Base-by-base conservation (phyloP, 2,888 invertebrate genomes). In the Silvanus unidentatus region DNA sequence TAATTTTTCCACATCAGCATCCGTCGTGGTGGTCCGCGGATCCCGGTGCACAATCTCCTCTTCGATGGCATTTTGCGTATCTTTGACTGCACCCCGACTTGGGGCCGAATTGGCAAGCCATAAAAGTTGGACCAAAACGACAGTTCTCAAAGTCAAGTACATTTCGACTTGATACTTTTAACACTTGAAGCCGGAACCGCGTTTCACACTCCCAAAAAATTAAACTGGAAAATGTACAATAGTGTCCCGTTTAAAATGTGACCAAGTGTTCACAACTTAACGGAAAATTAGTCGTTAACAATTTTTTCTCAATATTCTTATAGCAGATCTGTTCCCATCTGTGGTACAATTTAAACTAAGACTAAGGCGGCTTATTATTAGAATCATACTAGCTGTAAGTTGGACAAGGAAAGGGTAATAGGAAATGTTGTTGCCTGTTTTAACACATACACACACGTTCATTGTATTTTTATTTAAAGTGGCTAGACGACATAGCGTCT, bases 401-500 rank as follows among this genome's bases (percentile, higher is more conserved):
- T 40, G 42, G 44, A 49, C 44, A 41, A 44, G 49, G 47, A 49
- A 46, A 45, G 46, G 40, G 40, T 39, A 37, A 37, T 37, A 37
- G 37, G 37, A 37, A 37, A 37, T 37, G 37, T 37, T n/a, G n/a
- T 13, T 13, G 15, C 37, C 16, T 9, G n/a, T n/a, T 32, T 11
- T 12, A 32, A 32, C 32, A 32, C 32, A 32, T 12, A 32, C 12
- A n/a, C 12, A 32, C 32, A 32, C 32, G 32, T 32, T 32, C 32
- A 32, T 37, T 44, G 50, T 50, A 49, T 53, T 53, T 53, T 52
- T 50, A 47, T 50, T 52, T 47, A 37, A 54, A 51, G 44, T 45
- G 50, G 40, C 54, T 54, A 54, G 52, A 52, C 54, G 14, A 13
- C 5, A 30, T 16, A 39, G 47, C 49, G 48, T 50, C 46, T 49